Evolutionary conservation across 2,797 vertebrate genomes (phyloP), one percentile per base, ranked within the genome.

Genomic region (Huso huso): DNA sequence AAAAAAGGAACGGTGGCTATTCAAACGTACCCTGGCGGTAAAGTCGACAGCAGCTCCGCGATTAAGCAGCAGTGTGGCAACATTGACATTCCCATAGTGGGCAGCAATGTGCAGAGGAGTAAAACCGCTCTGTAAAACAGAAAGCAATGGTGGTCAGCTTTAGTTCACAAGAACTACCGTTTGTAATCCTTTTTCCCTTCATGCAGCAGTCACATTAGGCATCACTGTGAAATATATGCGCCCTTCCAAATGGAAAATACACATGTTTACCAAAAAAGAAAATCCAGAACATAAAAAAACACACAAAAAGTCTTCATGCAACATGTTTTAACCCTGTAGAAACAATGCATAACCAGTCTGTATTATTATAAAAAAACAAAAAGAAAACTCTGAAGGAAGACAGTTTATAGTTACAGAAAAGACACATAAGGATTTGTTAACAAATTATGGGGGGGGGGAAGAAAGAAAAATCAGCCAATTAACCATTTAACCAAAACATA

Each of bases 21-120:
- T 37, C 4, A 53, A 50, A 65, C 78, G 0, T 88, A 99, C 97
- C 91, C 96, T 86, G 10, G 96, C 97, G 0, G 95, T 97, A 83
- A 99, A 99, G 80, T 99, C 95, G 0, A 99, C 96, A 0, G 94
- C 96, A 0, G 95, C 97, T 62, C 97, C 97, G 18, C 97, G 89
- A 83, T 99, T 99, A 37, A 98, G 91, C 69, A 99, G 88, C 10
- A 99, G 91, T 0, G 96, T 98, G 0, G 97, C 94, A 76, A 98
- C 97, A 0, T 98, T 99, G 76, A 97, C 96, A 0, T 99, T 99
- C 53, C 97, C 97, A 0, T 99, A 99, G 83, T 99, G 97, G 0
- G 97, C 96, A 0, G 97, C 94, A 37, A 99, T 99, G 75, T 99
- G 97, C 78, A 99, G 81, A 5, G 97, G 97, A 0, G 97, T 99